Conservation (phyloP, 2,797 vertebrate genomes). For the Phataginus tricuspis region DNA sequence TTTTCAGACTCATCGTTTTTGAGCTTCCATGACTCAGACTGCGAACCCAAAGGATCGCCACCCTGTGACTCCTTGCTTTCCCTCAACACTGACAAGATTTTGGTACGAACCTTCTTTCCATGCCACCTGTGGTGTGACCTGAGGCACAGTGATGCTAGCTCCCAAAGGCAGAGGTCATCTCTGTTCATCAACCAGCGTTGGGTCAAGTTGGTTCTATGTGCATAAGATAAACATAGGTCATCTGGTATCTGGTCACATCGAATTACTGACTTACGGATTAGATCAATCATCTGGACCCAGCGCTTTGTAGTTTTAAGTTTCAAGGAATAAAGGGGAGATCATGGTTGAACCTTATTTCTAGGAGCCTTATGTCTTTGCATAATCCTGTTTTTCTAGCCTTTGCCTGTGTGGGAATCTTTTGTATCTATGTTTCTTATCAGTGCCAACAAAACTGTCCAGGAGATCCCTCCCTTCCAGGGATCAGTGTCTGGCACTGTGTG, state of each 20-base stretch:
- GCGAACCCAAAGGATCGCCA: constrained; percentile 91
- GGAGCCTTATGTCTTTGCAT: background rate
- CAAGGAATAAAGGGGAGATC: background rate
- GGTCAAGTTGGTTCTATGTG: background rate
- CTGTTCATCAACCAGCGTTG: background rate
- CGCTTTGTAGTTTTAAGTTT: background rate
- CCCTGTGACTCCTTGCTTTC: constrained; percentile 95
- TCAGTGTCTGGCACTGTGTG: background rate
- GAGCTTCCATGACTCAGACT: constrained; percentile 94
- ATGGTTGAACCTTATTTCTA: background rate
- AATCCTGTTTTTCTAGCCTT: background rate
- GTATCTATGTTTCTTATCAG: background rate
- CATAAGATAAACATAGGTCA: background rate
- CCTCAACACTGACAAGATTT: constrained; percentile 96
- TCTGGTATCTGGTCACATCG: background rate
- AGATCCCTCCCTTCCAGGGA: background rate
- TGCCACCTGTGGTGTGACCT: background rate
- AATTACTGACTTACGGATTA: background rate
- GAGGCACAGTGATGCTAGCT: background rate
- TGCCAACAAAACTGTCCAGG: background rate
- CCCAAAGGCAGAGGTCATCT: background rate
- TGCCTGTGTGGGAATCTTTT: background rate
- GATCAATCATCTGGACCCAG: background rate
- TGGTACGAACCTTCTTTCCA: constrained; percentile 87
- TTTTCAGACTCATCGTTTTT: constrained; percentile 93